Percentiles rank a stretch among this genome's conserved stretches.
Conservation (phyloP, 2,888 invertebrate species). For the Coelopa pilipes region DNA sequence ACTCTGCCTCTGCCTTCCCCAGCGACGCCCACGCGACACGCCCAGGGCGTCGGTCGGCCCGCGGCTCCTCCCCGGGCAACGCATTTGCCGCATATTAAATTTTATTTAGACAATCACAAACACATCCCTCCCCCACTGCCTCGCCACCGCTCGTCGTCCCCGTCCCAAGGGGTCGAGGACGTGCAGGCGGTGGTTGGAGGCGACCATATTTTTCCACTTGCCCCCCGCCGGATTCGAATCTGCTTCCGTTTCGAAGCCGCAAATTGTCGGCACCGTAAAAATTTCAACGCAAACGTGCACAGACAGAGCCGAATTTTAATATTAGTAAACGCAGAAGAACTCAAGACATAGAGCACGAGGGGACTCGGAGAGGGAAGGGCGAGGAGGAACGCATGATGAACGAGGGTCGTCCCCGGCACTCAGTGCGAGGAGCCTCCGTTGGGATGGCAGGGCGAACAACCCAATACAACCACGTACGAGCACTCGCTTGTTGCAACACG, state of each 20-base stretch:
- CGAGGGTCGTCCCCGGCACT: too few species aligned
- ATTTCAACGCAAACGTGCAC: conserved; percentile 10
- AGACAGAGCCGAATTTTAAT: background rate
- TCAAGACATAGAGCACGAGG: background rate
- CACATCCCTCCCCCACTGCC: background rate
- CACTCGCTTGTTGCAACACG: too few species aligned
- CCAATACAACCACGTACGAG: too few species aligned
- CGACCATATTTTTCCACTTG: background rate
- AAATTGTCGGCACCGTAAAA: conserved; percentile 25
- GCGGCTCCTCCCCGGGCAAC: conserved; percentile 1
- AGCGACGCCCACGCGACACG: background rate
- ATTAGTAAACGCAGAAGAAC: background rate
- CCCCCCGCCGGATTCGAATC: too few species aligned
- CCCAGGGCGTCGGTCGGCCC: background rate
- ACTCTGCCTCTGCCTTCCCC: too few species aligned
- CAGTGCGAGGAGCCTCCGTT: too few species aligned
- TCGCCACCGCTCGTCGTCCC: background rate
- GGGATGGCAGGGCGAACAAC: too few species aligned
- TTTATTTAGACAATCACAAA: conserved; percentile 25
- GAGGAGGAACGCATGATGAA: background rate
- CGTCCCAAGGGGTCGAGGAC: background rate
- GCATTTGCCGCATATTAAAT: conserved; percentile 26
- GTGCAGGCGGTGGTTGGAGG: background rate
- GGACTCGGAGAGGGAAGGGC: background rate
- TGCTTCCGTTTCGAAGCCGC: conserved; percentile 17